Percentiles rank a stretch among this genome's conserved stretches.
Conservation (phyloP, 2,888 invertebrate species). For the Thereva unica region DNA sequence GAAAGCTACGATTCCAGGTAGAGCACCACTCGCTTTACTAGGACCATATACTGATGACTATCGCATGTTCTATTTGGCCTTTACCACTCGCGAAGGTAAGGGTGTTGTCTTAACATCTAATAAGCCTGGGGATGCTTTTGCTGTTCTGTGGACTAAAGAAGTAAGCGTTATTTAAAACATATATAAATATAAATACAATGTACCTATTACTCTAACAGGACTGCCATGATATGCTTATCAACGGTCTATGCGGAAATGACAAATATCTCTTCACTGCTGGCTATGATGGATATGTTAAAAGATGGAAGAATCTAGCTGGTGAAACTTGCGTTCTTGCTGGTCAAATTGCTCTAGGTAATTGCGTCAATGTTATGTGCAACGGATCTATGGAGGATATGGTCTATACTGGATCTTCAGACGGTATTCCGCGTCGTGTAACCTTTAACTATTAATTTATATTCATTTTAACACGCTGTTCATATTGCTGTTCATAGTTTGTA, state of each 20-base stretch:
- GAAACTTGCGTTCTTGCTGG: conserved; percentile 48
- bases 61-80: conserved; percentile 51
- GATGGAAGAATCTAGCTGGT: conserved; percentile 51
- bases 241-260: conserved; percentile 52
- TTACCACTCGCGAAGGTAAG: conserved; percentile 53
- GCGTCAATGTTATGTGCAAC: conserved; percentile 52
- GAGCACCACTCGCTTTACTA: conserved; percentile 53
- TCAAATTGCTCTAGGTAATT: conserved; percentile 51
- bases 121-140: conserved; percentile 49
- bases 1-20: conserved; percentile 54
- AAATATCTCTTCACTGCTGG: conserved; percentile 53
- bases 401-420: conserved; percentile 53
- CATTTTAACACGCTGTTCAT: too few species aligned
- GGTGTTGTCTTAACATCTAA: conserved; percentile 49
- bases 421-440: conserved; percentile 49
- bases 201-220: conserved; percentile 46
- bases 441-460: conserved; percentile 43
- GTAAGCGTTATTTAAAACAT: conserved; percentile 18
- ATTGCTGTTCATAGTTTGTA: too few species aligned
- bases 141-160: conserved; percentile 48
- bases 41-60: conserved; percentile 49
- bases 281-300: conserved; percentile 56
- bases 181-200: not conserved
- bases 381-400: conserved; percentile 47
- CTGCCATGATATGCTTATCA: conserved; percentile 57